These are phyloP conservation scores for Halcyon leucocephala DNA, from an alignment of 2,797 vertebrate genomes.

Conservation along the genomic window DNA sequence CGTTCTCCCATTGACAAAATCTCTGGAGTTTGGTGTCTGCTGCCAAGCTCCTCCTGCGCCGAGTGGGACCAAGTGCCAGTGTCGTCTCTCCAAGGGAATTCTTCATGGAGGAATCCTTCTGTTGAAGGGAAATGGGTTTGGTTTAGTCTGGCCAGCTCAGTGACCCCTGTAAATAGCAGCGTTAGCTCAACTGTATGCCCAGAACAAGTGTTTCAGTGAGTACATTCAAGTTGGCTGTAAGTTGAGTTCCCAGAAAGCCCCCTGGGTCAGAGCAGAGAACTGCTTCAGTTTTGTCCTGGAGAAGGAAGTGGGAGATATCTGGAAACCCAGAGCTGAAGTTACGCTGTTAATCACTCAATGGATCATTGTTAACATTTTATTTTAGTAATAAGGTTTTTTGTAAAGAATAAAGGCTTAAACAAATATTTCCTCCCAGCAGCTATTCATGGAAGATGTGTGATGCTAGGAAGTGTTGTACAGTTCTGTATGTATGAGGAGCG, in stretches of 20 bases:
- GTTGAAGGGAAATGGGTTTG: neutral
- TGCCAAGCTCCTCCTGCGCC: fast-evolving
- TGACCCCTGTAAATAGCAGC: neutral
- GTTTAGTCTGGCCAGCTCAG: neutral
- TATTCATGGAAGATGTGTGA: neutral
- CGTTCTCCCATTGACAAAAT: neutral
- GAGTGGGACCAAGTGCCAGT: fast-evolving
- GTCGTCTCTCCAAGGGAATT: neutral
- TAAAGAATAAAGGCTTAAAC: neutral
- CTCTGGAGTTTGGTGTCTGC: fast-evolving
- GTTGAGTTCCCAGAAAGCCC: neutral
- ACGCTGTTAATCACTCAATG: neutral
- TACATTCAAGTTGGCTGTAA: neutral
- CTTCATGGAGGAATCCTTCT: neutral
- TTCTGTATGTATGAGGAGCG: neutral
- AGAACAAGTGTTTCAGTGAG: neutral
- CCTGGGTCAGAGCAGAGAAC: neutral
- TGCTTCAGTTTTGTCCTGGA: neutral
- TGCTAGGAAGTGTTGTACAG: neutral
- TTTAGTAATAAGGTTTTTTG: neutral
- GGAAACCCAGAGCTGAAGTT: neutral
- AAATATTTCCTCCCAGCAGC: conserved; percentile 33
- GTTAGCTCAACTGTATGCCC: neutral
- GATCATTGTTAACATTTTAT: conserved; percentile 20
- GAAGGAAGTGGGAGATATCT: neutral